Percentiles rank a stretch among this genome's conserved stretches.
Evolutionary conservation across 2,113 vertebrate species (phyloP).

Genomic region (Ageneiosus marmoratus): DNA sequence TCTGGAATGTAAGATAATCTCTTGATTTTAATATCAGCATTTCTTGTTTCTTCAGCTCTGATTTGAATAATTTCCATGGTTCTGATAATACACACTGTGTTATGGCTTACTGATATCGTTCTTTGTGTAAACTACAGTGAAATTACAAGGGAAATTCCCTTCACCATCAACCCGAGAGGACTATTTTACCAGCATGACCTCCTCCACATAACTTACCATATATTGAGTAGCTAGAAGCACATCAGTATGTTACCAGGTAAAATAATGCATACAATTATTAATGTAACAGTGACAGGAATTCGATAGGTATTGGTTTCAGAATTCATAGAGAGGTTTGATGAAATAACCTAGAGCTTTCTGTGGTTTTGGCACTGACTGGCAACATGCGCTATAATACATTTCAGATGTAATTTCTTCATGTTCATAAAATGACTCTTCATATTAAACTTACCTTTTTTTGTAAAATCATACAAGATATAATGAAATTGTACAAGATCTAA

Average conservation of each 20-base stretch:
- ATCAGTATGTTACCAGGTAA: neutral
- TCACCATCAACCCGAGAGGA: conserved; percentile 37
- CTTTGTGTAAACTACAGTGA: conserved; percentile 40
- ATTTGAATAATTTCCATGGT: conserved; percentile 49
- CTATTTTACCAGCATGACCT: conserved; percentile 54
- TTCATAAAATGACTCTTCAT: too few species aligned
- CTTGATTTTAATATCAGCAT: conserved; percentile 35
- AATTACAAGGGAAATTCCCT: conserved; percentile 47
- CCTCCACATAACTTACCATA: conserved; percentile 64
- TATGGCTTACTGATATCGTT: conserved; percentile 37
- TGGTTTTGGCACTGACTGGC: neutral
- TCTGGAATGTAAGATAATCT: neutral
- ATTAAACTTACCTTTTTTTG: too few species aligned
- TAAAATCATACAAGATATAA: too few species aligned
- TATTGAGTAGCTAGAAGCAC: conserved; percentile 38
- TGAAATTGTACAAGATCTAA: too few species aligned
- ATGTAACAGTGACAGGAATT: neutral
- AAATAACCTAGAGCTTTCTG: neutral
- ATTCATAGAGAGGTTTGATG: neutral
- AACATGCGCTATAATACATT: neutral
- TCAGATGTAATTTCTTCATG: neutral
- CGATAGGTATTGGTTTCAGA: neutral
- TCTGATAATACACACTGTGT: conserved; percentile 26
- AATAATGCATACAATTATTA: neutral
- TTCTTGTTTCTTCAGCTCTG: conserved; percentile 29